Conservation (phyloP, 2,113 vertebrate species). For the Cololabis saira region DNA sequence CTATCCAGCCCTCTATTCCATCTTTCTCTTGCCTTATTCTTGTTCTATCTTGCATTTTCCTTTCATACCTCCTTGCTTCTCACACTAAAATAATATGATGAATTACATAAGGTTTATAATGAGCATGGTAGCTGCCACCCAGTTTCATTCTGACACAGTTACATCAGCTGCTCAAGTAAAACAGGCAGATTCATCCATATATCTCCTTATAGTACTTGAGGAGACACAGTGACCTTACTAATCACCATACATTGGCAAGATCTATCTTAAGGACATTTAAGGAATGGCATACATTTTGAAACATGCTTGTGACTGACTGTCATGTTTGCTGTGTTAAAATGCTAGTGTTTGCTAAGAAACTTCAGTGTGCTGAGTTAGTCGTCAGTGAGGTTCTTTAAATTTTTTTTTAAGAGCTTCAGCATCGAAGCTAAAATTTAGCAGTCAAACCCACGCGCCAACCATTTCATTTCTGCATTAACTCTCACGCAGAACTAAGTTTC, state of each 20-base stretch:
- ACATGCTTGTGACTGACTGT: not conserved
- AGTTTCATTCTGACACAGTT: conserved; percentile 61
- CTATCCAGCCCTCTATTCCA: conserved; percentile 57
- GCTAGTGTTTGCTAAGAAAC: no score
- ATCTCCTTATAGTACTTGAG: conserved; percentile 16
- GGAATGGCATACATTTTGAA: not conserved
- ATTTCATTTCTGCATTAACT: no score
- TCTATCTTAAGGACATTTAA: conserved; percentile 3
- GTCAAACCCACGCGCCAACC: no score
- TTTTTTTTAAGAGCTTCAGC: no score
- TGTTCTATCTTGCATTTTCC: conserved; percentile 25
- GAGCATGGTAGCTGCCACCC: conserved; percentile 46
- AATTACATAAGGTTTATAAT: conserved; percentile 75
- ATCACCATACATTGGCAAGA: not conserved
- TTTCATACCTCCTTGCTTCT: conserved; percentile 12
- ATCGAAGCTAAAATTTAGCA: no score
- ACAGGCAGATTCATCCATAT: conserved; percentile 28
- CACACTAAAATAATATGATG: conserved; percentile 52
- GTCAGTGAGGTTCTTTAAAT: no score
- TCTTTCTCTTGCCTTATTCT: conserved; percentile 36
- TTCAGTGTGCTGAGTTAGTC: no score
- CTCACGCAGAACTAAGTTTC: no score
- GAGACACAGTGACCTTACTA: conserved; percentile 6
- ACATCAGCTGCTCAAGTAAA: conserved; percentile 32
- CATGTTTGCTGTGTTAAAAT: no score